phyloP scores from a whole-genome alignment of 2,888 invertebrate species.

The Aphodius sticticus region DNA sequence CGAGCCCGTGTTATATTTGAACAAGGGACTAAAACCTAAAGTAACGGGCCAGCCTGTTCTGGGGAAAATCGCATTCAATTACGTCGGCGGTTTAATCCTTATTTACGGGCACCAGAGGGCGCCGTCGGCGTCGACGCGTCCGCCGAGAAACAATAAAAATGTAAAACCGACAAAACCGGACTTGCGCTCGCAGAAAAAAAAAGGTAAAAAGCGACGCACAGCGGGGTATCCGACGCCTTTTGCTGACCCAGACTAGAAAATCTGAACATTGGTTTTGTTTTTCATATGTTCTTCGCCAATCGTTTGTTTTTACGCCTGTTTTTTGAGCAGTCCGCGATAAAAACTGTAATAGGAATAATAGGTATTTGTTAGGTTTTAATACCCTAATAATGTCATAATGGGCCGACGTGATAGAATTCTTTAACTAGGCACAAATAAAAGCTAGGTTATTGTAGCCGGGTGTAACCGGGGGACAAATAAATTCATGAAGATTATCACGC shows the following conservation, averaged over 20 bases:
- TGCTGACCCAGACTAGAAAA: not conserved
- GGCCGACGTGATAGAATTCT: too few species aligned
- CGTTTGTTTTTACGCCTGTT: too few species aligned
- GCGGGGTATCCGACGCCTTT: not conserved
- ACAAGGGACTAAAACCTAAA: not conserved
- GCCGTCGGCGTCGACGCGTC: not conserved
- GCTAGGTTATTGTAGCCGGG: too few species aligned
- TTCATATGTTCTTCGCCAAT: too few species aligned
- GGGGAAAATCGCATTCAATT: not conserved
- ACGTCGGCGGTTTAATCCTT: not conserved
- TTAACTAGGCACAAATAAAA: too few species aligned
- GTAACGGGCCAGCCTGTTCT: not conserved
- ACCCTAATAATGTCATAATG: too few species aligned
- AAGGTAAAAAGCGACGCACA: not conserved
- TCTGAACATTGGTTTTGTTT: too few species aligned
- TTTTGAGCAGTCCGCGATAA: too few species aligned
- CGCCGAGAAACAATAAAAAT: constrained; percentile 4
- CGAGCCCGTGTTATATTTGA: not conserved
- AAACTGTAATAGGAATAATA: too few species aligned
- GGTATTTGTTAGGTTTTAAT: too few species aligned
- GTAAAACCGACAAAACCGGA: not conserved
- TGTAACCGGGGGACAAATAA: too few species aligned
- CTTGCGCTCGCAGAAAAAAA: not conserved
- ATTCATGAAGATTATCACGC: too few species aligned
- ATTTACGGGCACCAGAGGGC: not conserved